Base-by-base conservation (phyloP, 1,140 invertebrate species). In the Eubasilissa regina region DNA sequence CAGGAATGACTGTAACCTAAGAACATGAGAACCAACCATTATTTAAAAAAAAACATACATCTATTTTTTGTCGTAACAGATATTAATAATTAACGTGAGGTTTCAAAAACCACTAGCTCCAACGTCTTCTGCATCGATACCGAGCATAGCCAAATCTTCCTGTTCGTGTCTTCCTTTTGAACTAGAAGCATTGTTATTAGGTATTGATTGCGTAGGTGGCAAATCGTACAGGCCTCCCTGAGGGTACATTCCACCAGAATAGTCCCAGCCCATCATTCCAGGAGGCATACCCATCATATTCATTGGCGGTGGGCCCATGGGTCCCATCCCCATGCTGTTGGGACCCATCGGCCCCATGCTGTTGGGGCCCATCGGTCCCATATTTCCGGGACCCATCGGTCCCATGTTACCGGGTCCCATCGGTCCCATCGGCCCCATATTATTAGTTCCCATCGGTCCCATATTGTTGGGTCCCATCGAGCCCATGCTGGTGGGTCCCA, bases 71-170 rank as follows among this genome's bases (percentile, higher is more conserved):
- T 35, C 25, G 6, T 35, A 6, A 35, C 25, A 35, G 25, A 35
- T 35, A 35, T 35, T 35, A 35, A 35, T 35, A 35, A 35, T 35
- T 35, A 35, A 35, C 25, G 25, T 35, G 25, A 35, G 25, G 25
- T 17, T 51, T 78, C 73, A 83, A 77, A 83, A 86, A 45, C 85
- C 84, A 35, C 84, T 81, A 11, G 92, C 92, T 10, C 92, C 92
- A 83, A 93, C 91, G 85, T 94, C 93, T 64, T 91, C 91, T 0
- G 91, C 92, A 84, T 93, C 92, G 45, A 93, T 93, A 3, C 93
- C 93, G 44, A 94, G 86, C 90, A 94, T 90, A 3, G 93, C 93
- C 72, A 94, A 84, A 80, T 94, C 93, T 55, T 93, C 92, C 76
- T 92, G 84, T 60, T 92, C 90, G 66, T 90, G 90, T 58, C n/a